Evolutionary conservation across 2,888 invertebrate genomes (phyloP).

Genomic region (Yponomeuta plumbellus): DNA sequence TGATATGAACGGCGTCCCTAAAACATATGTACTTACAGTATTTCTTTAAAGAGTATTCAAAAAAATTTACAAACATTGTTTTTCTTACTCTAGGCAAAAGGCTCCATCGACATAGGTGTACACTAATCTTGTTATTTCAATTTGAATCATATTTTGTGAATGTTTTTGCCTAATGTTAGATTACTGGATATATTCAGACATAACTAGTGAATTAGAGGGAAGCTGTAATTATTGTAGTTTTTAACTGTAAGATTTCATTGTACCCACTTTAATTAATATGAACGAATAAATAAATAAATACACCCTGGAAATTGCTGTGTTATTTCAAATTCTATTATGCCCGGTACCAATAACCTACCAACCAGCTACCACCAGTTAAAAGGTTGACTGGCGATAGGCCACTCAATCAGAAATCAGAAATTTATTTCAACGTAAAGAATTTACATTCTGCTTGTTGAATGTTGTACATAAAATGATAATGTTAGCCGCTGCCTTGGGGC

Average conservation of each 20-base stretch:
- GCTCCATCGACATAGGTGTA: neutral
- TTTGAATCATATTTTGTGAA: neutral
- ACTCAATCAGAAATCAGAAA: no score
- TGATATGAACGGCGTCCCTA: neutral
- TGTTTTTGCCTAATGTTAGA: neutral
- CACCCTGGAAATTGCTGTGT: no score
- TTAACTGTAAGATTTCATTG: slow-evolving; percentile 6
- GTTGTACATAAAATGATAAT: no score
- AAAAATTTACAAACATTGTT: neutral
- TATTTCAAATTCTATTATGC: no score
- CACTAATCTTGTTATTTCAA: neutral
- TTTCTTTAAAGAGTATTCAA: slow-evolving; percentile 6
- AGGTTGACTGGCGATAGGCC: no score
- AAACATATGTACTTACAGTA: neutral
- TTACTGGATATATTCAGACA: neutral
- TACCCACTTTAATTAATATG: slow-evolving; percentile 7
- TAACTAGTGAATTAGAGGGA: neutral
- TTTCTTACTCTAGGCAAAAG: no score
- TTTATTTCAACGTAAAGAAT: no score
- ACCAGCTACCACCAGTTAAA: no score
- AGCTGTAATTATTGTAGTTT: neutral
- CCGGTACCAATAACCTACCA: no score
- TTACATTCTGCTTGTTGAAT: no score
- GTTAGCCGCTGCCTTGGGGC: no score
- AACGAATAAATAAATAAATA: slow-evolving; percentile 6